Base-by-base conservation (phyloP, 2,888 invertebrate genomes). In the Apodemia mormo region DNA sequence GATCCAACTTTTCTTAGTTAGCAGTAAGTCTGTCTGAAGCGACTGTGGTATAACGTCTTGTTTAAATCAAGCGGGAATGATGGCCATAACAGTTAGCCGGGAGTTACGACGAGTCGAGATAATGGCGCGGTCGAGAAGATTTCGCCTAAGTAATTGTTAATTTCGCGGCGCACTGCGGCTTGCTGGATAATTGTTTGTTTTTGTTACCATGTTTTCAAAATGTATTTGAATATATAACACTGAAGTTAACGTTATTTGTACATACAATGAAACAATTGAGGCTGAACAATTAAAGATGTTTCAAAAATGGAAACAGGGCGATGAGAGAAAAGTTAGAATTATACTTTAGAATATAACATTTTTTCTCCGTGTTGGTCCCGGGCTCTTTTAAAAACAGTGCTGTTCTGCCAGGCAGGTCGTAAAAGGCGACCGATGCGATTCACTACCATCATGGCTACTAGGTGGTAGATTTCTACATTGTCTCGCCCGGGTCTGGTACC, bases 51-150 rank as follows among this genome's bases (percentile, higher is more conserved):
- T 82, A 86, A 86, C 89, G 88, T 88, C 89, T 88, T 88, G 89
- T 84, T 88, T 91, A 91, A 91, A 91, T 91, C 90, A 91, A 87
- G 85, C 84, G 81, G 81, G 86, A 90, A 90, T 86, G 90, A 88
- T 84, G 85, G 86, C 86, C 85, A 90, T 90, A 90, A 90, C 90
- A 88, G 89, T 90, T 90, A 89, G 85, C 86, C 80, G 82, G 76
- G 77, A 83, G 87, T 88, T 88, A 89, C 88, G 85, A 82, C 82
- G 78, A 80, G 81, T 52, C 79, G 76, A 84, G 88, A 87, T 90
- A 90, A 90, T 86, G 85, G 87, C 77, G 80, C 80, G 81, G 85
- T 79, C 79, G 80, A 80, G 85, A 82, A 85, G 86, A 88, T 87
- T 86, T 85, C 83, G 81, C 77, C 85, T 87, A 87, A 89, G 87